phyloP scores from a whole-genome alignment of 2,797 vertebrate genomes.

The Cuniculus paca region DNA sequence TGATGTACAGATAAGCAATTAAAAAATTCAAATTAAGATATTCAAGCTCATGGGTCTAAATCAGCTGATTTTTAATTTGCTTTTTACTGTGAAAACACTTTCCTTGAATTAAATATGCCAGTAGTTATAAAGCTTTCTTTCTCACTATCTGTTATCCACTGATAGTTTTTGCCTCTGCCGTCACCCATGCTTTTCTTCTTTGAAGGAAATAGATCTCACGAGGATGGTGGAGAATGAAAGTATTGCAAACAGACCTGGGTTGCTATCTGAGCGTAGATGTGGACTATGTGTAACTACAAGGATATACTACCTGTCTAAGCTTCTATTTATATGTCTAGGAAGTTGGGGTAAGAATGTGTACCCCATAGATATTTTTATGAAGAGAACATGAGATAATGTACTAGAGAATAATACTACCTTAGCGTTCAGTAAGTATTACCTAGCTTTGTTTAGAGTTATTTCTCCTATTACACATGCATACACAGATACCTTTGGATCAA shows the following conservation, averaged over 20 bases:
- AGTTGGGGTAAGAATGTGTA: not conserved
- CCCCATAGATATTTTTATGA: not conserved
- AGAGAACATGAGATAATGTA: not conserved
- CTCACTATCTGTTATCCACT: not conserved
- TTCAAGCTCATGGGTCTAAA: slow-evolving; percentile 61
- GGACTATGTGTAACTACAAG: not conserved
- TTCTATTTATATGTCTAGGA: not conserved
- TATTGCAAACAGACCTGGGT: not conserved
- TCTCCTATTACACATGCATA: not conserved
- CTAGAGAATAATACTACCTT: slow-evolving; percentile 2
- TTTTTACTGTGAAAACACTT: slow-evolving; percentile 64
- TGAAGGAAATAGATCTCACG: not conserved
- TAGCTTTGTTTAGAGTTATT: not conserved
- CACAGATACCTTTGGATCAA: not conserved
- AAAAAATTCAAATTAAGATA: slow-evolving; percentile 75
- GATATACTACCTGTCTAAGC: not conserved
- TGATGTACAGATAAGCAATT: slow-evolving; percentile 59
- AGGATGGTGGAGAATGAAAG: not conserved
- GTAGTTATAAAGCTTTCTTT: slow-evolving; percentile 53
- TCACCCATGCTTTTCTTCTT: slow-evolving; percentile 15
- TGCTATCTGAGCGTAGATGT: not conserved
- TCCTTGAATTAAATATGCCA: slow-evolving; percentile 56
- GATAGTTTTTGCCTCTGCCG: slow-evolving; percentile 46
- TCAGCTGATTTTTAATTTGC: slow-evolving; percentile 67
- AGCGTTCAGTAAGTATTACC: not conserved